Conservation (phyloP, 2,113 vertebrate species). For the Seriola rivoliana region DNA sequence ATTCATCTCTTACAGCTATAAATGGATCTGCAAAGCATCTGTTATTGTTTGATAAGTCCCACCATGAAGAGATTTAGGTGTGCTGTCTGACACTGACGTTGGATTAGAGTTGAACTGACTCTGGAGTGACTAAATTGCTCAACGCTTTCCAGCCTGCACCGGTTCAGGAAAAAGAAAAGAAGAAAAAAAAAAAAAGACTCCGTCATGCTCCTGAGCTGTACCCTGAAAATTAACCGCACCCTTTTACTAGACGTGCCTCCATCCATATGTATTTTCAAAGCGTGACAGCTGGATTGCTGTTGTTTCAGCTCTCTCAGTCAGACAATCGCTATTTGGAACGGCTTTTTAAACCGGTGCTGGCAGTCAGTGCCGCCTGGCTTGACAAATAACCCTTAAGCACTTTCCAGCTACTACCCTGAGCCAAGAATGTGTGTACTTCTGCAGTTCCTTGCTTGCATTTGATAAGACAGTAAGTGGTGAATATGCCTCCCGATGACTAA, state of each 20-base stretch:
- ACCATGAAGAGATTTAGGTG: slow-evolving; percentile 82
- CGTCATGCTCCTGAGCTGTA: slow-evolving; percentile 40
- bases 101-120: slow-evolving; percentile 81
- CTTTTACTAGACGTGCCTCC: slow-evolving; percentile 31
- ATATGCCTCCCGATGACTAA: slow-evolving; percentile 56
- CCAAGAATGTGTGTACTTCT: slow-evolving; percentile 55
- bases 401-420: slow-evolving; percentile 58
- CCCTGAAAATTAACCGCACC: slow-evolving; percentile 57
- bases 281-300: slow-evolving; percentile 61
- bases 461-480: slow-evolving; percentile 71
- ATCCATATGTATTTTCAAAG: slow-evolving; percentile 46
- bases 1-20: slow-evolving; percentile 77
- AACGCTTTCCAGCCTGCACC: slow-evolving; percentile 43
- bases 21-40: slow-evolving; percentile 79
- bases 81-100: slow-evolving; percentile 71
- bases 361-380: slow-evolving; percentile 56
- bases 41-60: slow-evolving; percentile 83
- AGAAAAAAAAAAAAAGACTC: slow-evolving; percentile 7
- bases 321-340: slow-evolving; percentile 50
- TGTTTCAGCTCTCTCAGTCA: slow-evolving; percentile 59
- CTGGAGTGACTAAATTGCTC: slow-evolving; percentile 65
- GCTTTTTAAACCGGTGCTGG: slow-evolving; percentile 57
- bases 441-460: slow-evolving; percentile 57
- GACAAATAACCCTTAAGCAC: slow-evolving; percentile 74
- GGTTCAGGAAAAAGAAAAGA: not conserved